Conservation (phyloP, 1,140 invertebrate genomes). For the Orussus abietinus region DNA sequence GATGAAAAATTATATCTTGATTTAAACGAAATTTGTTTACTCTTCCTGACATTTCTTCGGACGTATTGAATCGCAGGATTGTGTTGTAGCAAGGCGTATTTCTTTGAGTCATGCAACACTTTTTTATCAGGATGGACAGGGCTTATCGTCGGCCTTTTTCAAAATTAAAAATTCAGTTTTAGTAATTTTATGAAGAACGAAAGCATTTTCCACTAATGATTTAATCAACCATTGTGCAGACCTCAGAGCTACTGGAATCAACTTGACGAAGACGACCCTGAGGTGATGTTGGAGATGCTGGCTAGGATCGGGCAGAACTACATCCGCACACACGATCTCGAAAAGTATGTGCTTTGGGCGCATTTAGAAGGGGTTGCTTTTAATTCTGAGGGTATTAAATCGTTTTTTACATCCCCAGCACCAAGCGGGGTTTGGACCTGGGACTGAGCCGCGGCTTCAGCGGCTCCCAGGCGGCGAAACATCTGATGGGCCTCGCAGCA, state of each 20-base stretch:
- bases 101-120: too few relatives aligned
- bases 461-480: slow-evolving; percentile 82
- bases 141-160: too few relatives aligned
- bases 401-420: slow-evolving; percentile 51
- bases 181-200: too few relatives aligned
- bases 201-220: neutral
- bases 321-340: slow-evolving; percentile 54
- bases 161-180: too few relatives aligned
- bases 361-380: too few relatives aligned
- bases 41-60: too few relatives aligned
- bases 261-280: slow-evolving; percentile 41
- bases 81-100: too few relatives aligned
- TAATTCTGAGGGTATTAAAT: too few relatives aligned
- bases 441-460: slow-evolving; percentile 83
- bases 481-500: slow-evolving; percentile 81
- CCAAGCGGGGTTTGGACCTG: slow-evolving; percentile 75
- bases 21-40: too few relatives aligned
- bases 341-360: slow-evolving; percentile 61
- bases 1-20: too few relatives aligned
- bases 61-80: too few relatives aligned
- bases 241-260: slow-evolving; percentile 34
- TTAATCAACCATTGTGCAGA: slow-evolving; percentile 12
- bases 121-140: too few relatives aligned
- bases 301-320: slow-evolving; percentile 59
- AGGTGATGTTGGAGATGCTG: slow-evolving; percentile 59